Percentiles rank a stretch among this genome's conserved stretches.
Evolutionary conservation across 2,113 vertebrate genomes (phyloP).

Genomic region (Xiphias gladius): DNA sequence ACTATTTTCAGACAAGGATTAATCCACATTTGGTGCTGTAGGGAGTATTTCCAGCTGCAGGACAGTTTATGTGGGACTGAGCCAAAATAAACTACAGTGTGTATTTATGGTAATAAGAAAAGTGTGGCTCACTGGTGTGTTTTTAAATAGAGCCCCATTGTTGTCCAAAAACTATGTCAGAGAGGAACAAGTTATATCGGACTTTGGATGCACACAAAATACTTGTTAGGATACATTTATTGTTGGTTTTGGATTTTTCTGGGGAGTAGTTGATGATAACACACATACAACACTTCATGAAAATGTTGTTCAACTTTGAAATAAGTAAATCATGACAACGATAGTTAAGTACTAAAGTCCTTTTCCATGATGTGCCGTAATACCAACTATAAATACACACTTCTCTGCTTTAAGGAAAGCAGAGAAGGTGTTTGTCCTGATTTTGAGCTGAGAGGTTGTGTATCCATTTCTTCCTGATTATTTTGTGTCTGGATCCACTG

Average conservation of each 20-base stretch:
- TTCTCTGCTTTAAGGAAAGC: not conserved
- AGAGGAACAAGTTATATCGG: too few relatives aligned
- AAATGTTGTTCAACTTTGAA: not conserved
- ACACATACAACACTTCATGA: too few relatives aligned
- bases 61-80: not conserved
- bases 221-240: too few relatives aligned
- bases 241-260: too few relatives aligned
- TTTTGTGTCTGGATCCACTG: constrained; percentile 32
- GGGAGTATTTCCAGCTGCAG: too few relatives aligned
- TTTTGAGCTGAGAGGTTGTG: constrained; percentile 13
- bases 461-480: constrained; percentile 37
- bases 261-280: too few relatives aligned
- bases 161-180: too few relatives aligned
- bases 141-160: not conserved
- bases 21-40: not conserved
- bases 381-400: not conserved
- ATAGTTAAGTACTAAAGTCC: not conserved
- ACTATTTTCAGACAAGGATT: too few relatives aligned
- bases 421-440: not conserved
- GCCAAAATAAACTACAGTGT: too few relatives aligned
- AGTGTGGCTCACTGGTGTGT: not conserved
- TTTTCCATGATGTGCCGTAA: not conserved
- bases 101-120: not conserved
- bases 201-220: too few relatives aligned
- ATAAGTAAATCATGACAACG: not conserved